Evolutionary conservation across 2,797 vertebrate genomes (phyloP), one percentile per base, ranked within the genome.

Genomic region (Crenichthys baileyi): DNA sequence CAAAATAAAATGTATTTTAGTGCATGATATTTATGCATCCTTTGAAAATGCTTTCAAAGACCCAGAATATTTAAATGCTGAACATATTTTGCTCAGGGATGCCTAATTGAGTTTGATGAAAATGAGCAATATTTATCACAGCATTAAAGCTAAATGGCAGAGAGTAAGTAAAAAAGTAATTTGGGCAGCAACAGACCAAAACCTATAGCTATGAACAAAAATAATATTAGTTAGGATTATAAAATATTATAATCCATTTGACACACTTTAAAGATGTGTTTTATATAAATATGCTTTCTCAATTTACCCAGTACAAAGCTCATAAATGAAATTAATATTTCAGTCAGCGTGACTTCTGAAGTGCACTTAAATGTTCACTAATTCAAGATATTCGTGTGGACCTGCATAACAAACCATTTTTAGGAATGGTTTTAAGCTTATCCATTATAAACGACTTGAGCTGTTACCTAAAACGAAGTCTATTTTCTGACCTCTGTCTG

Each of bases 391-490:
- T 88, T 78, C 70, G 55, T 70, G 61, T 41, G 73, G 18, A 79
- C 48, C 50, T 41, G 48, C 18, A 1, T 48, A 79, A 83, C 78
- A 83, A 85, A 82, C 44, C 15, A 55, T 82, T 85, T 87, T 86
- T 78, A 24, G 15, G n/a, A 65, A 51, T 6, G 58, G 70, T 72
- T 87, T 88, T 63, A 82, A 77, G 48, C 75, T 15, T 77, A 89
- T 91, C 58, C 44, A 90, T 92, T 87, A 92, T 91, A 24, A 82
- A 94, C 81, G 67, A 86, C 73, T 51, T 29, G 22, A 79, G 86
- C 75, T 80, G 76, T 77, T 87, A 55, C 55, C 51, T 72, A 51
- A 90, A 83, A 85, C 13, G 0, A 9, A 75, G 58, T 76, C 53
- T 68, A 76, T 77, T 86, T 79, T 80, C 70, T 89, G 86, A 90